These are phyloP conservation scores for Branchellion lobata DNA, from an alignment of 2,888 invertebrate species.

Conservation along the genomic window DNA sequence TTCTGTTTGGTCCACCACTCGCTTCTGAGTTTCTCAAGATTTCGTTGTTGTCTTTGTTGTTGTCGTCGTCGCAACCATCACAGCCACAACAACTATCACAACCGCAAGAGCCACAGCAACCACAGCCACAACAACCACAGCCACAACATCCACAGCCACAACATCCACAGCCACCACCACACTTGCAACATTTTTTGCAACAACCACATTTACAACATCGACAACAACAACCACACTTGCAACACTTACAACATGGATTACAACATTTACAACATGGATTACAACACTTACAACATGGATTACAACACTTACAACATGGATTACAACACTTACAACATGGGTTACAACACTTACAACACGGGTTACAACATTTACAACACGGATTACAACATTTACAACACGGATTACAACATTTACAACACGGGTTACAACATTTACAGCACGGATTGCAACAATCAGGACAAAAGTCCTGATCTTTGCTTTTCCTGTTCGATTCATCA, in stretches of 20 bases:
- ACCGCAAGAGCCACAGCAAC: not conserved
- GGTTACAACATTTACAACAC: not conserved
- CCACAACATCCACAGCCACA: slow-evolving; percentile 1
- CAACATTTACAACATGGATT: slow-evolving; percentile 5
- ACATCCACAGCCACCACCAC: not conserved
- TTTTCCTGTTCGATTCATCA: no score
- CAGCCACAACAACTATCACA: not conserved
- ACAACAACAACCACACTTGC: not conserved
- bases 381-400: no score
- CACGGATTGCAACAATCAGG: no score
- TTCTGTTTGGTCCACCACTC: no score
- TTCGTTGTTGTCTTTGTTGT: not conserved
- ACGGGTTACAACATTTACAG: not conserved
- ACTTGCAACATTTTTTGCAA: not conserved
- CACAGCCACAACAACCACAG: not conserved
- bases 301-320: not conserved
- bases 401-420: not conserved
- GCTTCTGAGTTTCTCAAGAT: no score
- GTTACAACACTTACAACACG: not conserved
- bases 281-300: not conserved
- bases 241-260: slow-evolving; percentile 17
- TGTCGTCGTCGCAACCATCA: not conserved
- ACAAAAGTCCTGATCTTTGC: no score
- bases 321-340: not conserved
- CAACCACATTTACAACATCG: not conserved